phyloP scores from a whole-genome alignment of 2,888 invertebrate species.

The Papilio gigon region DNA sequence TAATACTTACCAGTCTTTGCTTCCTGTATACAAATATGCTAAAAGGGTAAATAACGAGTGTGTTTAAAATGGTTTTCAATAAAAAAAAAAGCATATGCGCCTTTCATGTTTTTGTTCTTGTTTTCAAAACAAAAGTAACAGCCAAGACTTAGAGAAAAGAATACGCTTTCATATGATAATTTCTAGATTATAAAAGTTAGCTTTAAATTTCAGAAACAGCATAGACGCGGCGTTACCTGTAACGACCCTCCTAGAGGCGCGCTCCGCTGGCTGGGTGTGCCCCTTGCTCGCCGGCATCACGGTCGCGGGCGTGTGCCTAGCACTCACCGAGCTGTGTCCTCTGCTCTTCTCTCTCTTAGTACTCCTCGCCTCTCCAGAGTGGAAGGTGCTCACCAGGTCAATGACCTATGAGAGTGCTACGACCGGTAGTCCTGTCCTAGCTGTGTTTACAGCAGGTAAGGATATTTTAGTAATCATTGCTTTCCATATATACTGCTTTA shows the following conservation, averaged over 20 bases:
- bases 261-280: conserved; percentile 83
- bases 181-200: too few relatives aligned
- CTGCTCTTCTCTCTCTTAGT: conserved; percentile 81
- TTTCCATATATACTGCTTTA: background rate
- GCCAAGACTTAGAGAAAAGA: too few relatives aligned
- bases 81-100: background rate
- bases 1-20: conserved; percentile 68
- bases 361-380: conserved; percentile 82
- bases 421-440: conserved; percentile 84
- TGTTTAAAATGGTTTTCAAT: background rate
- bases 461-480: background rate
- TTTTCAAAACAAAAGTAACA: too few relatives aligned
- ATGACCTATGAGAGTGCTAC: conserved; percentile 83
- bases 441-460: conserved; percentile 84
- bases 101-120: too few relatives aligned
- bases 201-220: conserved; percentile 68
- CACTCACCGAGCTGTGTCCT: conserved; percentile 84
- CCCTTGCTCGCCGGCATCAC: conserved; percentile 83
- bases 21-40: conserved; percentile 77
- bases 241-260: conserved; percentile 82
- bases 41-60: conserved; percentile 62
- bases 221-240: conserved; percentile 83
- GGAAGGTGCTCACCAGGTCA: conserved; percentile 83
- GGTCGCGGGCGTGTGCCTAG: conserved; percentile 82
- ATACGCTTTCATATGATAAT: too few relatives aligned